Base-by-base conservation (phyloP, 2,797 vertebrate species). In the Mormyrus hasselquistii region DNA sequence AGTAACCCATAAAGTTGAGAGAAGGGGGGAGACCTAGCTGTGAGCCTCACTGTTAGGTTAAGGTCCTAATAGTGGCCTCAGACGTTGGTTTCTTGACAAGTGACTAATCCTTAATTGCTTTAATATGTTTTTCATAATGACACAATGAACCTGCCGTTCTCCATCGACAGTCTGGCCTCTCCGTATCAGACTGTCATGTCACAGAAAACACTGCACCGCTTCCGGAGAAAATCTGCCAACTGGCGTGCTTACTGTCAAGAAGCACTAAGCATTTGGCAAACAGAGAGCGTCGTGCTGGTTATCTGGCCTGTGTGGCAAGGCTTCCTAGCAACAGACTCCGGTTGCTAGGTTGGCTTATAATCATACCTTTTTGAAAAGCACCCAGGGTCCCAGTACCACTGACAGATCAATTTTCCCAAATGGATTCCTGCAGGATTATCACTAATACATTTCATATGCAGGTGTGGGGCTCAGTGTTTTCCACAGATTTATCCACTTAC, bases 331-430 rank as follows among this genome's bases (percentile, higher is more conserved):
- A 85, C 82, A 85, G 82, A 25, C 82, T 85, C 44, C 12, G 22
- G 82, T 85, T 85, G 82, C 82, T 85, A 85, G 22, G 82, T 14
- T 85, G 49, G 82, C 22, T 85, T 85, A 47, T 52, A 85, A 85
- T 85, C 82, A 52, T 85, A 85, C 82, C 47, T 50, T 85, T 52
- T 85, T 47, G 47, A 49, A 52, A 85, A 25, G 44, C 82, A 50
- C 49, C 22, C 82, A 85, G 82, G 82, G 49, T 52, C 49, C 49
- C 49, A 14, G 47, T 85, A 52, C 47, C 49, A 85, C 47, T 52
- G 10, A 85, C 82, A 52, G n/a, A 85, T 85, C 47, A 49, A 52
- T 85, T 85, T 85, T 49, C 82, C 82, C n/a, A 16, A 22, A 85
- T 85, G 44, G n/a, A 29, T 85, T 49, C 22, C n/a, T 52, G 10